phyloP scores from a whole-genome alignment of 53 echinoderm and acorn worm genomes.

The Temnopleurus reevesii region DNA sequence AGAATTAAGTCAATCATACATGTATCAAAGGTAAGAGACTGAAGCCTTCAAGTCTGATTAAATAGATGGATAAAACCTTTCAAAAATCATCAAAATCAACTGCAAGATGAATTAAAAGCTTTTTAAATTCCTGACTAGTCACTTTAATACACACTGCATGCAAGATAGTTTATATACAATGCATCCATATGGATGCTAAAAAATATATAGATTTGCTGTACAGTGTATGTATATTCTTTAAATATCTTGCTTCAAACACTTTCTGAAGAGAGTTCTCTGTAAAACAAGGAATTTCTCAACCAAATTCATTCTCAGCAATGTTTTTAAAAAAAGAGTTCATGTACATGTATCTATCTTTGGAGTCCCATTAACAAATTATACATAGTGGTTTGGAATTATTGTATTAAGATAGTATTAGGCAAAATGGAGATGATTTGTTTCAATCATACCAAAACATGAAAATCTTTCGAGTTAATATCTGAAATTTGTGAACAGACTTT shows the following conservation, averaged over 20 bases:
- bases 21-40: neutral
- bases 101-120: neutral
- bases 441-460: too few species aligned
- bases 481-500: too few species aligned
- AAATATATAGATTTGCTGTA: slow-evolving; percentile 22
- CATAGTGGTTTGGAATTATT: neutral
- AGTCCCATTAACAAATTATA: neutral
- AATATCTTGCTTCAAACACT: neutral
- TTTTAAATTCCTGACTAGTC: neutral
- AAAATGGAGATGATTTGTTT: neutral
- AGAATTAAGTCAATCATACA: neutral
- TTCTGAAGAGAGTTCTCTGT: too few species aligned
- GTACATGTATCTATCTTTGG: neutral
- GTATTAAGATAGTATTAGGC: neutral
- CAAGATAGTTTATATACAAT: slow-evolving; percentile 8
- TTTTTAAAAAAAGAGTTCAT: neutral
- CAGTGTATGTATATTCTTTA: neutral
- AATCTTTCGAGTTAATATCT: too few species aligned
- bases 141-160: neutral
- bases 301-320: neutral
- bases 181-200: neutral
- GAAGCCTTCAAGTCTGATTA: neutral
- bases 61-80: neutral
- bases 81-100: neutral
- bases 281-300: neutral